Evolutionary conservation across 1,140 invertebrate species (phyloP).

Genomic region (Agrilus planipennis): DNA sequence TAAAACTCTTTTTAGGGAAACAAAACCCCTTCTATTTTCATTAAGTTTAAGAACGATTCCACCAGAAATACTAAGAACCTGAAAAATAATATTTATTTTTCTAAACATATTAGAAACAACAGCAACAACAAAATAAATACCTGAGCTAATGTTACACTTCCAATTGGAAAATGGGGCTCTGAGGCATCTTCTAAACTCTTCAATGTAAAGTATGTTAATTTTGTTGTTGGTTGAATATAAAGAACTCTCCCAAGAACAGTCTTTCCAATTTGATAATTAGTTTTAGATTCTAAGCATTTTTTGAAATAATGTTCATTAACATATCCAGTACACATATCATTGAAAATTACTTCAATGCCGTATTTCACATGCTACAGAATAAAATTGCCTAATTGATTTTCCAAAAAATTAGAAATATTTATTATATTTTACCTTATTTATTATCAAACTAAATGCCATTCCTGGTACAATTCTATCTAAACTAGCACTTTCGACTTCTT

Average conservation of each 20-base stretch:
- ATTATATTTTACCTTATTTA: no score
- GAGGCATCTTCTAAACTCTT: conserved; percentile 32
- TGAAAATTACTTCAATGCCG: no score
- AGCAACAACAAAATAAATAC: conserved; percentile 11
- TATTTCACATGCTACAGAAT: no score
- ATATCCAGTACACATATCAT: conserved; percentile 40
- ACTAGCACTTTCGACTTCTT: no score
- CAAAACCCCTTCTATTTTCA: conserved; percentile 34
- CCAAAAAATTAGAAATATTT: no score
- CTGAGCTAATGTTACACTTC: conserved; percentile 39
- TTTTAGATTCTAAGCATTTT: conserved; percentile 21
- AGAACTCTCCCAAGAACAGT: conserved; percentile 44
- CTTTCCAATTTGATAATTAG: conserved; percentile 32
- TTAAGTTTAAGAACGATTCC: background rate
- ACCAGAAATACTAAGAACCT: background rate
- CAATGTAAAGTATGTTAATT: conserved; percentile 47
- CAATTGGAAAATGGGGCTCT: conserved; percentile 25
- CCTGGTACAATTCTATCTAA: no score
- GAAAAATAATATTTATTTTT: background rate
- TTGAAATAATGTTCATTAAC: conserved; percentile 41
- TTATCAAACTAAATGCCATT: no score
- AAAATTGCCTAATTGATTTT: no score
- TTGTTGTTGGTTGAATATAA: conserved; percentile 54
- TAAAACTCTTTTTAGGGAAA: conserved; percentile 34
- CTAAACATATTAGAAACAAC: conserved; percentile 8